Evolutionary conservation across 2,113 vertebrate species (phyloP).

Genomic region (Pluvialis apricaria): DNA sequence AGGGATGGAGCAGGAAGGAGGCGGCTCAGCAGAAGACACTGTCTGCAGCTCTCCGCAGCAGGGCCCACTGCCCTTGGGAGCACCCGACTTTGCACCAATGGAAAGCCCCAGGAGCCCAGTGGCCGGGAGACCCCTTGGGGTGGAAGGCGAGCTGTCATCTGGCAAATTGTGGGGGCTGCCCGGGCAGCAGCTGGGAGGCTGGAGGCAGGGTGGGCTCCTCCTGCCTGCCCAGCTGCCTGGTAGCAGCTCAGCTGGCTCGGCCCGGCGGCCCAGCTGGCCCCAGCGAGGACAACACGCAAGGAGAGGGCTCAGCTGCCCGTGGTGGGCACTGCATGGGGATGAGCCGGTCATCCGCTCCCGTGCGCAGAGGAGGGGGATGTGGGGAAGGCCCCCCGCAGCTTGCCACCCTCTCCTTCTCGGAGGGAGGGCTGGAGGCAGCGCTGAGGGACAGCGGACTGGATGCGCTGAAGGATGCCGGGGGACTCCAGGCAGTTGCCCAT

Average conservation of each 20-base stretch:
- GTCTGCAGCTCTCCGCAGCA: background rate
- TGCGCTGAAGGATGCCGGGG: background rate
- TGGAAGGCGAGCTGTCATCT: background rate
- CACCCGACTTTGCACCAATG: rapidly evolving
- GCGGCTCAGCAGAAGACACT: background rate
- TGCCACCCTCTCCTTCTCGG: background rate
- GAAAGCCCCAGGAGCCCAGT: background rate
- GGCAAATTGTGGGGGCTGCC: background rate
- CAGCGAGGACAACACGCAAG: background rate
- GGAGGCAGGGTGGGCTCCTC: background rate
- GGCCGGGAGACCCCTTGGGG: background rate
- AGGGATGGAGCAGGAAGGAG: background rate
- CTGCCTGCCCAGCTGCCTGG: background rate
- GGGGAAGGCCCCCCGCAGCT: background rate
- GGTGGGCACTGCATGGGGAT: rapidly evolving
- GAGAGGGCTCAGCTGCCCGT: background rate
- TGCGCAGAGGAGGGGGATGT: rapidly evolving
- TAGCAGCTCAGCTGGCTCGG: background rate
- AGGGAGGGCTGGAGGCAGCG: background rate
- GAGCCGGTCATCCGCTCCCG: background rate
- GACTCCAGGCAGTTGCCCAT: rapidly evolving
- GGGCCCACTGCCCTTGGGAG: background rate
- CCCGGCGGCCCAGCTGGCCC: background rate
- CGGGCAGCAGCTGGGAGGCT: background rate
- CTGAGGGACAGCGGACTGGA: background rate